Evolutionary conservation across 2,797 vertebrate genomes (phyloP), one percentile per base, ranked within the genome.

Genomic region (Gobio occitaniae): DNA sequence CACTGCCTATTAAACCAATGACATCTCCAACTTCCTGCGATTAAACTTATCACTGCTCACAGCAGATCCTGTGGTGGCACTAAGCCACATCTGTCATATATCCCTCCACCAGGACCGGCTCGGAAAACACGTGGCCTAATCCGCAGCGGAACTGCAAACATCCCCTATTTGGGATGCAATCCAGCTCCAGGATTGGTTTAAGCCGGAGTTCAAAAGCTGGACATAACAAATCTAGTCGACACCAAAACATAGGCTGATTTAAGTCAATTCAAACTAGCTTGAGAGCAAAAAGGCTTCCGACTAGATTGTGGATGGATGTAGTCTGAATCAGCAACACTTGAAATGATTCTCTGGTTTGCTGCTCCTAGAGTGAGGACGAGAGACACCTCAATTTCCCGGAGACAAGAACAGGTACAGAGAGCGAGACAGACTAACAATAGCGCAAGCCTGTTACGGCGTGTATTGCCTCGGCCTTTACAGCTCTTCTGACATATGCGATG

Each of bases 21-120:
- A 70, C 75, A 84, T 84, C 65, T 69, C 52, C 59, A 78, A 47
- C 74, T 78, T 78, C 65, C 74, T 70, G 83, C 9, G 63, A 84
- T 70, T 84, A 56, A 78, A 78, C 36, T 78, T 84, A 84, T 78
- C 75, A 69, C 75, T 69, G 63, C 52, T 59, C 65, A 78, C 83
- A 78, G 83, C 63, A 78, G 25, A 78, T 52, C 38, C 52, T 48
- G 25, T 59, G 47, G 61, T 83, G 74, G 83, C 75, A 61, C 25
- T 69, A 21, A 54, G 83, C 83, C 82, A 78, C 65, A 61, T 70
- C 41, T 78, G 66, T 84, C 48, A 84, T n/a, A 80, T 16, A 70
- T 78, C 63, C 83, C 12, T 61, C 25, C 76, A 84, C 75, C 83
- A 84, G 83, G 75, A 79, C 83, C 15, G 29, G 83, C 50, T 70